Percentiles rank a stretch among this genome's conserved stretches.
Evolutionary conservation across 2,113 vertebrate species (phyloP).

Genomic region (Donacobius atricapilla): DNA sequence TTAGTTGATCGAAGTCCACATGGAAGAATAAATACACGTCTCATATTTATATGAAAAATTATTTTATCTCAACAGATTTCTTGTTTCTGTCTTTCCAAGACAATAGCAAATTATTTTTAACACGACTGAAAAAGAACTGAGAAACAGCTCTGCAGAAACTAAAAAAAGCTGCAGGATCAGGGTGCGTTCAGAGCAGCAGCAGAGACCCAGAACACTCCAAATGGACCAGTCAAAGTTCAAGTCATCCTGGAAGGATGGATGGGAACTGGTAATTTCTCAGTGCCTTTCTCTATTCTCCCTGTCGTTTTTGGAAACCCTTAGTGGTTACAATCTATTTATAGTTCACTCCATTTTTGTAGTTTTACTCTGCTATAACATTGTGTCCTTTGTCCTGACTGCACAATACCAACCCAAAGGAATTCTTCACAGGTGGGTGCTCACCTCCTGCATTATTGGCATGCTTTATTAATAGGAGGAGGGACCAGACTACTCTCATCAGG

Average conservation of each 20-base stretch:
- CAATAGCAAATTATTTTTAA: background rate
- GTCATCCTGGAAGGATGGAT: background rate
- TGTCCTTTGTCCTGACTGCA: background rate
- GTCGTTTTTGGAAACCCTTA: background rate
- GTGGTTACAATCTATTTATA: constrained; percentile 30
- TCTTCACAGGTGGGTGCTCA: background rate
- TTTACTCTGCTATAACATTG: constrained; percentile 1
- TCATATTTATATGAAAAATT: background rate
- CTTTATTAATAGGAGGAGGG: background rate
- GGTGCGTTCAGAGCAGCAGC: background rate
- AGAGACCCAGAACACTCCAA: background rate
- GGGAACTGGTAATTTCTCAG: background rate
- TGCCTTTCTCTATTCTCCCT: background rate
- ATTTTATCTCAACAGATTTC: background rate
- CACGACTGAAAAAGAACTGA: background rate
- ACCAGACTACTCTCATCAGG: background rate
- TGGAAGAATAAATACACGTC: background rate
- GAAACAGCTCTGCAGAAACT: background rate
- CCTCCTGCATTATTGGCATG: background rate
- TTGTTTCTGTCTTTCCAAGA: background rate
- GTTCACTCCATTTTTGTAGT: background rate
- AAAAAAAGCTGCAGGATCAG: background rate
- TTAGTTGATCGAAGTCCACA: background rate
- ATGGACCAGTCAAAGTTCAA: background rate
- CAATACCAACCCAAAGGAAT: background rate